A percentile compares a stretch with the other conserved stretches of the same genome.
phyloP scores from a whole-genome alignment of 2,113 vertebrate species.

The Ciconia maguari region DNA sequence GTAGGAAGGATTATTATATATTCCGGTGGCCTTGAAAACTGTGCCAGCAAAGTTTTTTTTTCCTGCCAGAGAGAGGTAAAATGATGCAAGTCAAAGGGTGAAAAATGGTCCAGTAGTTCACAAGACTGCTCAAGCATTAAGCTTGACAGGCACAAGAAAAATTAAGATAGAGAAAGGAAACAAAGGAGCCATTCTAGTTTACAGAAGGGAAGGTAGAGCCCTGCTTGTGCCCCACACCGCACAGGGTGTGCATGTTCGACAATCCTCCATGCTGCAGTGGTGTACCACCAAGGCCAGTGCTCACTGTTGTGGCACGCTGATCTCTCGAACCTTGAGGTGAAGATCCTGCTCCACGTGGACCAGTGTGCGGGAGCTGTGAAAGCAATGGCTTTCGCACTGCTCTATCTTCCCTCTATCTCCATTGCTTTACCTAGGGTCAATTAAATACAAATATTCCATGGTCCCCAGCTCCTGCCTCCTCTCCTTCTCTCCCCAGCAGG shows the following conservation, averaged over 20 bases:
- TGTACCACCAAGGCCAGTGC: neutral
- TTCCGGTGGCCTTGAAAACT: neutral
- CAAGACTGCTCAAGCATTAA: neutral
- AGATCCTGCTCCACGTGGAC: neutral
- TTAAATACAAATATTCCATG: neutral
- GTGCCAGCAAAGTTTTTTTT: neutral
- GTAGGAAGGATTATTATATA: neutral
- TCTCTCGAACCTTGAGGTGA: neutral
- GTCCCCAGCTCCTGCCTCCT: neutral
- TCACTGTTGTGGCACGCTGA: neutral
- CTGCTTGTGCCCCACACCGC: neutral
- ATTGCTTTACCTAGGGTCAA: neutral
- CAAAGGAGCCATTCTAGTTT: neutral
- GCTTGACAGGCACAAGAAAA: neutral
- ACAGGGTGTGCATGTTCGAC: neutral
- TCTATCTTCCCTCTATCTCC: neutral
- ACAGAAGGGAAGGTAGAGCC: neutral
- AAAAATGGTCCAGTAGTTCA: neutral
- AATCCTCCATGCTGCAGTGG: fast-evolving
- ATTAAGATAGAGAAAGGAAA: neutral
- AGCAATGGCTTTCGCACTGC: neutral
- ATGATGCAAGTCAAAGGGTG: neutral
- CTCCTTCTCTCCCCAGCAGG: neutral
- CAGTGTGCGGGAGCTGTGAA: neutral
- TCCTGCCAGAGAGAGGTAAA: neutral